Base-by-base conservation (phyloP, 1,140 invertebrate species). In the Hyphantria cunea region DNA sequence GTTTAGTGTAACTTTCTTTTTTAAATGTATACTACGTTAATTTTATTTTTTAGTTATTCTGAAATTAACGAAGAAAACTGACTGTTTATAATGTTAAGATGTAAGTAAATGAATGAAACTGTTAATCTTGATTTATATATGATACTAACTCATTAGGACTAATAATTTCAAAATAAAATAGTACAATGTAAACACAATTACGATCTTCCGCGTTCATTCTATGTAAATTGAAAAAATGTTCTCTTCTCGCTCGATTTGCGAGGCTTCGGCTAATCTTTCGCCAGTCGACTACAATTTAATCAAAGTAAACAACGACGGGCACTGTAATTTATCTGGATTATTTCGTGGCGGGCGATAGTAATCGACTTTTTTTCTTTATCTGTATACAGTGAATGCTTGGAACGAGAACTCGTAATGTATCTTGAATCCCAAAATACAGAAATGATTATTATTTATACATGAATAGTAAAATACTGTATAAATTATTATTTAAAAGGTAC, bases 231-330 rank as follows among this genome's bases (percentile, higher is more conserved):
- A 78, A 80, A 85, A 82, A 88, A 88, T 81, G 76, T 80, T 86
- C 81, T 82, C 83, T 82, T 80, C 73, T 74, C 84, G 82, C 78
- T 84, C 87, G 84, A 90, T 90, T 90, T 89, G 86, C 82, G 80
- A 82, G 79, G 78, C 86, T 85, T 83, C 76, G 64, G 81, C 87
- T 90, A 90, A 90, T 90, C 87, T 89, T 81, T 78, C 81, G 76
- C 74, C 83, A 86, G 85, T 90, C 83, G 83, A 85, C 83, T 87
- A 88, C 86, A 89, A 89, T 90, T 90, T 90, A 90, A 90, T 90
- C 87, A 90, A 86, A 90, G 87, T 84, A 89, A 90, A 88, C 87
- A 90, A 88, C 86, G 81, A 81, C 75, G 74, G 70, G 74, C 67
- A 62, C 74, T 78, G 84, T 90, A 90, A 90, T 90, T 90, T 88